Evolutionary conservation across 2,888 invertebrate genomes (phyloP).

Genomic region (Cryptosula pallasiana): DNA sequence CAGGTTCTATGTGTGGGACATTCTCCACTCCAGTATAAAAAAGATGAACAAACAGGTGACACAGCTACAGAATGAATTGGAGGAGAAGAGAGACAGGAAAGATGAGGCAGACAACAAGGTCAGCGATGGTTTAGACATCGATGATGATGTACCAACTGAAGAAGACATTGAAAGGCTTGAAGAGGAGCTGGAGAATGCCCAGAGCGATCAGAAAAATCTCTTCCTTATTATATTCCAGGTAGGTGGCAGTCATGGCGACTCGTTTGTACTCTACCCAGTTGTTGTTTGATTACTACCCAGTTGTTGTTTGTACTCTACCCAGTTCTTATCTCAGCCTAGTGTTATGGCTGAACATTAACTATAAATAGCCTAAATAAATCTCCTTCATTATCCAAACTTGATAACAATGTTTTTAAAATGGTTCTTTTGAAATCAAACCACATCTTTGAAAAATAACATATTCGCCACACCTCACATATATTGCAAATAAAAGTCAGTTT

Average conservation of each 20-base stretch:
- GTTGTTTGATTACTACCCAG: too few species aligned
- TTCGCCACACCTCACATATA: too few species aligned
- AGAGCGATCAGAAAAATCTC: slow-evolving; percentile 91
- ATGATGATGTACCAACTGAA: slow-evolving; percentile 62
- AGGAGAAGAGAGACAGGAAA: slow-evolving; percentile 79
- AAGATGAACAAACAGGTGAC: slow-evolving; percentile 94
- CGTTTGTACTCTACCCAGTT: too few species aligned
- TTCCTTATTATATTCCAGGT: slow-evolving; percentile 94
- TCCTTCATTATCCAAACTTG: too few species aligned
- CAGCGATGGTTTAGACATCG: slow-evolving; percentile 34
- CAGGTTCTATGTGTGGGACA: slow-evolving; percentile 92
- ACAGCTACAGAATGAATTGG: slow-evolving; percentile 69
- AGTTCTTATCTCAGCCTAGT: too few species aligned
- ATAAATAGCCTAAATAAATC: too few species aligned
- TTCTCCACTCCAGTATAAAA: slow-evolving; percentile 86
- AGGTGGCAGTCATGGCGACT: slow-evolving; percentile 26
- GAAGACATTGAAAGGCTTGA: slow-evolving; percentile 93
- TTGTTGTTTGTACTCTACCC: too few species aligned
- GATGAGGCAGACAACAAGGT: slow-evolving; percentile 56
- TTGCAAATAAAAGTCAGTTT: too few species aligned
- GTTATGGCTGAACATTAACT: too few species aligned
- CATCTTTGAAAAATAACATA: too few species aligned
- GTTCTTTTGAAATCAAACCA: too few species aligned
- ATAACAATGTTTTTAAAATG: too few species aligned
- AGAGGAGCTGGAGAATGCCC: slow-evolving; percentile 85